Conservation (phyloP, 2,888 invertebrate species). For the Luperina nickerlii region DNA sequence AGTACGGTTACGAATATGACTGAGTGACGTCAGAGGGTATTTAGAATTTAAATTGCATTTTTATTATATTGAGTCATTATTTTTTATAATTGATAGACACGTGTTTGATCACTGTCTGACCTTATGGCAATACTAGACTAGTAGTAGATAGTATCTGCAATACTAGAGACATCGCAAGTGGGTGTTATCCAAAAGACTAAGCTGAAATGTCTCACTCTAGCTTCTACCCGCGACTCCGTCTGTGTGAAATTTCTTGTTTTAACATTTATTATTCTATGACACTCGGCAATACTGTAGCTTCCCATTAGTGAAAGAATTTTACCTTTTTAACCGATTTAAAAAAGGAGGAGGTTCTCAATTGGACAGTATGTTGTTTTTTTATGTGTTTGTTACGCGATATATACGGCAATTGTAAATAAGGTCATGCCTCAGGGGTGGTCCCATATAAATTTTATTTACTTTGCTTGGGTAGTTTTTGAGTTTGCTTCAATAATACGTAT, state of each 20-base stretch:
- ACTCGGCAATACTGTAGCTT: background rate
- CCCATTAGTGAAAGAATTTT: background rate
- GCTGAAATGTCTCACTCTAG: background rate
- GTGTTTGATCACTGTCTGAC: background rate
- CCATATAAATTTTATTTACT: no score
- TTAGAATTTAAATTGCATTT: slow-evolving; percentile 1
- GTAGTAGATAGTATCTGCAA: background rate
- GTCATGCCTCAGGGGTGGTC: no score
- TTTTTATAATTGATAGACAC: background rate
- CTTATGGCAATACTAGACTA: background rate
- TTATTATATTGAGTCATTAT: slow-evolving; percentile 20
- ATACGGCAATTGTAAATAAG: no score
- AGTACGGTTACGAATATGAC: slow-evolving; percentile 6
- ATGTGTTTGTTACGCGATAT: no score
- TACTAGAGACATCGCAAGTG: background rate
- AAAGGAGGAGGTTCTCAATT: no score
- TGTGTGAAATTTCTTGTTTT: no score
- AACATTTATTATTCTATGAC: background rate
- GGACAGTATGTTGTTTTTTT: no score
- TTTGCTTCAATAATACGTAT: no score
- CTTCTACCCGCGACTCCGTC: background rate
- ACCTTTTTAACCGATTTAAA: no score
- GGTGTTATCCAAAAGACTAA: background rate
- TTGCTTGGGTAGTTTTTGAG: no score
- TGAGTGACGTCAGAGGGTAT: slow-evolving; percentile 26